phyloP scores from a whole-genome alignment of 2,113 vertebrate genomes.

The Accipiter cooperii region DNA sequence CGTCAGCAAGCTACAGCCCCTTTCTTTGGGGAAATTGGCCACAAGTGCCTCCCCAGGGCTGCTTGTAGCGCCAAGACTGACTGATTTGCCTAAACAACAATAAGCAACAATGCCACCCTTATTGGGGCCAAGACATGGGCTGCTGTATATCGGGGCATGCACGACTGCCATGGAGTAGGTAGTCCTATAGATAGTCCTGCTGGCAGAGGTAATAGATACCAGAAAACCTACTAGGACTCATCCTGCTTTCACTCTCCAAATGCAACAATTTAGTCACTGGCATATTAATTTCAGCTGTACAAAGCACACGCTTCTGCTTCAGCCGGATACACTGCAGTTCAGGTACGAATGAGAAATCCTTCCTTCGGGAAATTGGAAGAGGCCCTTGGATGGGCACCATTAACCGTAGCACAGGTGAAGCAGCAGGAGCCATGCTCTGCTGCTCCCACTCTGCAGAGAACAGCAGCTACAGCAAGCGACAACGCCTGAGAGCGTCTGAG shows the following conservation, averaged over 20 bases:
- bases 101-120: background rate
- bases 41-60: background rate
- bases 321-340: background rate
- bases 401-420: background rate
- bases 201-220: background rate
- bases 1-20: background rate
- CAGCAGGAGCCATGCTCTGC: background rate
- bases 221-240: background rate
- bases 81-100: background rate
- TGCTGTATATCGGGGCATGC: background rate
- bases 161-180: background rate
- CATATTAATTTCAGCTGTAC: background rate
- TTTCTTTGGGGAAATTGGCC: background rate
- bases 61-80: background rate
- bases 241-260: background rate
- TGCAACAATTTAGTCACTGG: background rate
- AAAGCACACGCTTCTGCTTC: background rate
- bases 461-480: fast-evolving
- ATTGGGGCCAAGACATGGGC: background rate
- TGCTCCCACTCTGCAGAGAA: background rate
- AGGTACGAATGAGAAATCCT: background rate
- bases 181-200: background rate
- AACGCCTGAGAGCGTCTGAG: fast-evolving
- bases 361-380: background rate
- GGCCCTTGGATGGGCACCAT: background rate